Evolutionary conservation across 2,888 invertebrate genomes (phyloP).

Genomic region (Stenodera caucasica): DNA sequence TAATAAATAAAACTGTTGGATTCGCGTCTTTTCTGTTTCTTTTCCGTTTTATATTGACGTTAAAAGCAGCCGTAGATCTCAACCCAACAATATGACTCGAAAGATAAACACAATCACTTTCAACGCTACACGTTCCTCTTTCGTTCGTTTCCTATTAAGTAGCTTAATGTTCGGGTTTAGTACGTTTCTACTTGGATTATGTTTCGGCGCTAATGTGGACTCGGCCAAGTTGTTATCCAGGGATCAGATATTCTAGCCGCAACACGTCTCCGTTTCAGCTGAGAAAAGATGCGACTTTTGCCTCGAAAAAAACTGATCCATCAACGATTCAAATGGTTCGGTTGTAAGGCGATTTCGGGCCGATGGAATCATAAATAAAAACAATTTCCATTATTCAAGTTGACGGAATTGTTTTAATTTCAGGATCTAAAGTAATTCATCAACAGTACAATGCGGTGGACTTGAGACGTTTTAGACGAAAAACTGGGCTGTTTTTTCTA

Average conservation of each 20-base stretch:
- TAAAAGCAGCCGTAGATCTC: constrained; percentile 18
- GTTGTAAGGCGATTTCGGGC: too few species aligned
- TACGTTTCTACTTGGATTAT: constrained; percentile 15
- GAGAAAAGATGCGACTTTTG: background rate
- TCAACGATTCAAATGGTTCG: too few species aligned
- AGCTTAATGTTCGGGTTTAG: constrained; percentile 20
- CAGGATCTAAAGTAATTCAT: background rate
- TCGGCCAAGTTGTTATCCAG: constrained; percentile 13
- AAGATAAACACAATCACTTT: constrained; percentile 15
- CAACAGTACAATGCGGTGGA: background rate
- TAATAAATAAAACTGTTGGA: background rate
- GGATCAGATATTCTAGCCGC: background rate
- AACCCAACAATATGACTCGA: constrained; percentile 12
- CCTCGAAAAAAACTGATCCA: background rate
- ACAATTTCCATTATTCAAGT: background rate
- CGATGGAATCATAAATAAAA: background rate
- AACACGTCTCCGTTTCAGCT: background rate
- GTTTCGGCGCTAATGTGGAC: constrained; percentile 13
- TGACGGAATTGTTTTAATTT: background rate
- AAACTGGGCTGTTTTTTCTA: background rate
- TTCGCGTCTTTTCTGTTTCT: background rate
- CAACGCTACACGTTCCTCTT: constrained; percentile 15
- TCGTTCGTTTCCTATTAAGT: constrained; percentile 21
- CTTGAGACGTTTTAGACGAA: background rate
- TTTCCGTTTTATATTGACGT: constrained; percentile 6